A percentile compares a stretch with the other conserved stretches of the same genome.
phyloP scores from a whole-genome alignment of 2,888 invertebrate species.

The Rhamnusium bicolor region DNA sequence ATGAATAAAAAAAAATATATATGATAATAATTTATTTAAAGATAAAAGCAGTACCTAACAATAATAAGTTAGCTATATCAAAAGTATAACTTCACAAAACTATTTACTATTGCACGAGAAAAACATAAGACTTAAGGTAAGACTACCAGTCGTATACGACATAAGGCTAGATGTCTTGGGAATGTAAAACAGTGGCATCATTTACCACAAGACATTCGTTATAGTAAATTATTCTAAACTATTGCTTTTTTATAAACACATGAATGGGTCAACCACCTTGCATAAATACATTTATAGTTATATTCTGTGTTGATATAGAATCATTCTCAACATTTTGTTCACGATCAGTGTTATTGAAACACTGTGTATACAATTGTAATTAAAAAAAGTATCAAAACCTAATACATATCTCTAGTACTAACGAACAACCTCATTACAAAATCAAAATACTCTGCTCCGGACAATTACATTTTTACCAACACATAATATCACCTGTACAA shows the following conservation, averaged over 20 bases:
- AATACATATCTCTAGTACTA: constrained; percentile 3
- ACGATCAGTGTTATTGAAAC: neutral
- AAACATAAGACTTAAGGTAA: constrained; percentile 57
- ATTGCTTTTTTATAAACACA: constrained; percentile 43
- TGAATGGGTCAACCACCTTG: constrained; percentile 34
- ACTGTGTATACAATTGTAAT: neutral
- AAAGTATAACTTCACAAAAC: constrained; percentile 58
- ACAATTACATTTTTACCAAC: constrained; percentile 34
- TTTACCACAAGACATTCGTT: constrained; percentile 42
- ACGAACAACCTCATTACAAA: neutral
- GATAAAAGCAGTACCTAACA: constrained; percentile 67
- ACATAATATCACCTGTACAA: constrained; percentile 43
- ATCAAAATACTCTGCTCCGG: neutral
- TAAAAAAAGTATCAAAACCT: neutral
- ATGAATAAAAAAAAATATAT: constrained; percentile 23
- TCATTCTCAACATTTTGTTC: neutral
- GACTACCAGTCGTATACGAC: constrained; percentile 69
- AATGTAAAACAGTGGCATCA: constrained; percentile 53
- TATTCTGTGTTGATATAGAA: constrained; percentile 38
- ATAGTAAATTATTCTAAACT: constrained; percentile 46
- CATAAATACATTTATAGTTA: constrained; percentile 42
- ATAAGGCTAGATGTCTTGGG: constrained; percentile 67
- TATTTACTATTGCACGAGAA: constrained; percentile 68
- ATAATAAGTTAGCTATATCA: constrained; percentile 67
- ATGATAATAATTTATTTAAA: constrained; percentile 65